Evolutionary conservation across 1,140 invertebrate genomes (phyloP), one percentile per base, ranked within the genome.

Genomic region (Pseudomyrmex gracilis): DNA sequence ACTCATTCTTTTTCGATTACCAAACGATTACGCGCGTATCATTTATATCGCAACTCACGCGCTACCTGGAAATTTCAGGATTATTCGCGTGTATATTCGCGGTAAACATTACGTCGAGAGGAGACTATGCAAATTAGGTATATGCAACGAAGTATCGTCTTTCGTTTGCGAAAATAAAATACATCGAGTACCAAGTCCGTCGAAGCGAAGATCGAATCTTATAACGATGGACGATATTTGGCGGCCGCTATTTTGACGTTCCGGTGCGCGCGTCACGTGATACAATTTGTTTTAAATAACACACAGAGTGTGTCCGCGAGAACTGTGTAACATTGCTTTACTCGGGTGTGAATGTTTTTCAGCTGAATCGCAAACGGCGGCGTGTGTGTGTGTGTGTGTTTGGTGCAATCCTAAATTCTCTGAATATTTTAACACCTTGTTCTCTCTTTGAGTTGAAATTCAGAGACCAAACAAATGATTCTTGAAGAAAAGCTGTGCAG

Each of bases 131-230:
- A 71, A 87, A 87, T 82, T 64, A 84, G 73, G 63, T 80, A 64
- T 71, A 64, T 20, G 43, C 9, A 7, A 34, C 57, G 12, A 58
- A 73, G 66, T 85, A 82, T 87, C 83, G 83, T 85, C 71, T 88
- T 87, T 87, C 87, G 73, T 87, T 85, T 67, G 73, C 83, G 61
- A 82, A 87, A 88, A 85, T 87, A 73, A 88, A 87, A 68, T 82
- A 77, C 60, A 57, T 22, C n/a, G 57, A 76, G 64, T 17, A 73
- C 77, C 84, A 66, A 70, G 84, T 76, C 22, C 9, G 24, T 3
- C 22, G 20, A 34, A 34, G 17, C 34, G 45, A 9, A 34, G 74
- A 34, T 55, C 47, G 66, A 80, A 70, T 80, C 53, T 70, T 70
- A 68, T 70, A 80, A 34, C 71, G 34, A 34, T 80, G 15, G 76